A percentile compares a stretch with the other conserved stretches of the same genome.
These are phyloP conservation scores for Sarcophaga subvicina DNA, from an alignment of 2,888 invertebrate genomes.

Conservation along the genomic window DNA sequence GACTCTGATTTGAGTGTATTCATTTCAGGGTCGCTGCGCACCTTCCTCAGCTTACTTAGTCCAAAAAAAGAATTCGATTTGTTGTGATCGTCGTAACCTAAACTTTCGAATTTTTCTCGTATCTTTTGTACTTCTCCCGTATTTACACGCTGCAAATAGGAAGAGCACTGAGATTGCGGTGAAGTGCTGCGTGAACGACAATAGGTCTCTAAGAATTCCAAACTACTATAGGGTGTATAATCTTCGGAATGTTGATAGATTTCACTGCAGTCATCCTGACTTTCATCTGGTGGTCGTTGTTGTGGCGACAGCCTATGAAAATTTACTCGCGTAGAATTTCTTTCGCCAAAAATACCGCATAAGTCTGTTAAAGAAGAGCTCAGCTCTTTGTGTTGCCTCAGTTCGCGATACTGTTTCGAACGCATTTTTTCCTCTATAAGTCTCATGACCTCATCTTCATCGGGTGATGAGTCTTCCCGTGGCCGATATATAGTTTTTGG, in stretches of 20 bases:
- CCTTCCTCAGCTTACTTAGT: conserved; percentile 83
- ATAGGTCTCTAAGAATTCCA: conserved; percentile 85
- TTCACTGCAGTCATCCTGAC: conserved; percentile 64
- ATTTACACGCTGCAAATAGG: conserved; percentile 87
- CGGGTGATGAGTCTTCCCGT: conserved; percentile 83
- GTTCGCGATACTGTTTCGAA: conserved; percentile 74
- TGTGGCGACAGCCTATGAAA: conserved; percentile 82
- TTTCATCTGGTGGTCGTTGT: conserved; percentile 82
- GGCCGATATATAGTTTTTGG: conserved; percentile 83
- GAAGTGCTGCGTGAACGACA: conserved; percentile 88
- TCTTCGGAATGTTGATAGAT: conserved; percentile 73
- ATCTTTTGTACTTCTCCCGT: conserved; percentile 90
- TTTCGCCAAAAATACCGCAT: conserved; percentile 92
- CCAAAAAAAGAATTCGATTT: conserved; percentile 77
- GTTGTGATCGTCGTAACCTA: conserved; percentile 55
- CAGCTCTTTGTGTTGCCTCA: conserved; percentile 77
- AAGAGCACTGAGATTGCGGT: conserved; percentile 87
- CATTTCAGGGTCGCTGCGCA: conserved; percentile 91
- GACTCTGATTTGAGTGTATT: conserved; percentile 83
- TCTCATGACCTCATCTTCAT: conserved; percentile 82
- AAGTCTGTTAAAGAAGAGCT: conserved; percentile 84
- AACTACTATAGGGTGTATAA: conserved; percentile 77
- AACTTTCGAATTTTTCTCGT: conserved; percentile 88
- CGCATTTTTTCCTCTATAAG: conserved; percentile 82
- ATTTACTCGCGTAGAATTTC: conserved; percentile 82